Evolutionary conservation across 1,140 invertebrate genomes (phyloP), one percentile per base, ranked within the genome.

Genomic region (Frieseomelitta varia): DNA sequence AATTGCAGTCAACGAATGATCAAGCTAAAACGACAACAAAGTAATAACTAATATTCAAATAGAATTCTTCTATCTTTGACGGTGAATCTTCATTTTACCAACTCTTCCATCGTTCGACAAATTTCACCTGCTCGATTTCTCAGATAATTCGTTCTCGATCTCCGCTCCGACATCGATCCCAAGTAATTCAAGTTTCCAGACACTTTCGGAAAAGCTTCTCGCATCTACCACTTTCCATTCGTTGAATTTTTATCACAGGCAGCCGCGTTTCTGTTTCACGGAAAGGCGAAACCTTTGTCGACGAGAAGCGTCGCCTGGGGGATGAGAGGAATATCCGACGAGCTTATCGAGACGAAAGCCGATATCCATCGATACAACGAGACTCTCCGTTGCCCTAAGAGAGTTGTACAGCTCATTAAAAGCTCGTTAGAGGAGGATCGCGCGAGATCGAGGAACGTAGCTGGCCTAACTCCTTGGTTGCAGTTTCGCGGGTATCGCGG

Each of bases 341-440:
- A 71, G 67, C 10, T 85, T 81, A 91, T 86, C 79, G 86, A 88
- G 39, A 68, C 72, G 67, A 68, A 47, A 47, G 69, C 14, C 80
- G 88, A 90, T 87, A 91, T 85, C 84, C 77, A 88, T 91, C 88
- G 87, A 84, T 71, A 71, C 76, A 79, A 87, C 88, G 85, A 76
- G 71, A 72, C 76, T 4, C 21, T 73, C 14, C 68, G 51, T n/a
- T 74, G 75, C 61, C 79, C 73, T 8, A 15, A 65, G 72, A 80
- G 81, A 85, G 55, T 87, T 71, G 79, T 75, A 81, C 69, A 87
- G 86, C 90, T 91, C 91, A 89, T 92, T 92, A 92, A 91, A 92
- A 92, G 85, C 88, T 92, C 90, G 87, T 91, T 89, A 91, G 85
- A 85, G 75, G 86, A 79, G 61, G 81, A 27, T 47, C 39, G 39